phyloP scores from a whole-genome alignment of 2,797 vertebrate genomes.

The Odontamblyopus rebecca region DNA sequence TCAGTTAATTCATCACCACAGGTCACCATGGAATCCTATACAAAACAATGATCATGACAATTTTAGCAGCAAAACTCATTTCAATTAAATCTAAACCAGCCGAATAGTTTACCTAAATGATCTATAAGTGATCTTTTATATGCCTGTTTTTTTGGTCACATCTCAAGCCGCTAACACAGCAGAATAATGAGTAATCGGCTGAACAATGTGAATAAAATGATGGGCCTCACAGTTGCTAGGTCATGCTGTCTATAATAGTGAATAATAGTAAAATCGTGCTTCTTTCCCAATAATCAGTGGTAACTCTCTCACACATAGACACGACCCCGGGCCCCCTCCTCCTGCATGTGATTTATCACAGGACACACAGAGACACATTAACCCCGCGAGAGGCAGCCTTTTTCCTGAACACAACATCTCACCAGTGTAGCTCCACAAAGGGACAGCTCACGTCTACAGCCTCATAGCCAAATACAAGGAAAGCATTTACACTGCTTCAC shows the following conservation, averaged over 20 bases:
- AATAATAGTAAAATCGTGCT: neutral
- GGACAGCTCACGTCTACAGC: neutral
- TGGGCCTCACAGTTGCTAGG: neutral
- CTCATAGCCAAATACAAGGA: no score
- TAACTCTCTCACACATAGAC: neutral
- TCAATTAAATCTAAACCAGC: no score
- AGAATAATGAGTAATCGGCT: no score
- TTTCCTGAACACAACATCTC: slow-evolving; percentile 14
- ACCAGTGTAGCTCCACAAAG: neutral
- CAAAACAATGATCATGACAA: neutral
- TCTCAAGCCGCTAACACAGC: no score
- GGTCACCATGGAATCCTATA: neutral
- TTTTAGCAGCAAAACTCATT: neutral
- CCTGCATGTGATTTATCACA: slow-evolving; percentile 54
- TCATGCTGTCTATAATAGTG: neutral
- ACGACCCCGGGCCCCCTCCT: slow-evolving; percentile 15
- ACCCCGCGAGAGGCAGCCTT: slow-evolving; percentile 29
- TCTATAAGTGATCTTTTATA: no score
- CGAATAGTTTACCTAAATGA: no score
- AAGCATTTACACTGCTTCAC: no score
- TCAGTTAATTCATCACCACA: neutral
- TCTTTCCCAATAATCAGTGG: neutral
- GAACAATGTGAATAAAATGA: neutral
- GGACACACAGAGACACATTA: slow-evolving; percentile 40
- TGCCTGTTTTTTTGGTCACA: no score